Base-by-base conservation (phyloP, 64 coral and sea anemone genomes). In the Montipora foliosa region DNA sequence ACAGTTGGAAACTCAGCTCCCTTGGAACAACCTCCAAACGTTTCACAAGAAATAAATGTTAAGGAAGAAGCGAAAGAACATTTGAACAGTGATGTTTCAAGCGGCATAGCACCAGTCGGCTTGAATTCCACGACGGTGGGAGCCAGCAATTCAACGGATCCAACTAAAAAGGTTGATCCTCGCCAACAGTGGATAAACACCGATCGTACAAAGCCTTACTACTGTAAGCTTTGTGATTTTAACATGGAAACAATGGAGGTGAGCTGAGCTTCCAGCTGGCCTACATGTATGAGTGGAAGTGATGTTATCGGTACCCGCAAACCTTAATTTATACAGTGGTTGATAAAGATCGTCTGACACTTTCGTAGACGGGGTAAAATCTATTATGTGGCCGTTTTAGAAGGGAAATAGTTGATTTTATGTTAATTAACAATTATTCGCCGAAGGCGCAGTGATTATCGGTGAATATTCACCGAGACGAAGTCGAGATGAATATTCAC, bases 211-310 rank as follows among this genome's bases (percentile, higher is more conserved):
- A 78, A 44, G 17, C 72, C 87, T 89, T 77, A 51, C 44, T 87
- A 10, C 6, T 98, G 96, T 48, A 98, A 98, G 94, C 89, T 93
- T 22, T 98, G 96, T 75, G 93, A 98, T 88, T 98, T 79, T 76
- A 85, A 84, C 25, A 90, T 90, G 24, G 57, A 71, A 29, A 64
- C 80, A 44, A 89, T 88, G 49, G 89, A 98, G 93, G 96, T 98
- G 89, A 61, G 73, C 50, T 37, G 37, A 37, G 37, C 37, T 37
- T 37, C 37, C 29, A 29, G 29, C 37, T 37, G 37, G 37, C 37
- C 37, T 37, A 25, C 25, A 25, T 25, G 25, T 25, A 37, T 37
- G 37, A 37, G 37, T 37, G 37, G 37, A 37, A 37, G 37, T 37
- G 37, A 37, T 37, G 37, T 37, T 37, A 37, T 37, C 37, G 37